Evolutionary conservation across 2,888 invertebrate genomes (phyloP).

Genomic region (Napeogenes sylphis): DNA sequence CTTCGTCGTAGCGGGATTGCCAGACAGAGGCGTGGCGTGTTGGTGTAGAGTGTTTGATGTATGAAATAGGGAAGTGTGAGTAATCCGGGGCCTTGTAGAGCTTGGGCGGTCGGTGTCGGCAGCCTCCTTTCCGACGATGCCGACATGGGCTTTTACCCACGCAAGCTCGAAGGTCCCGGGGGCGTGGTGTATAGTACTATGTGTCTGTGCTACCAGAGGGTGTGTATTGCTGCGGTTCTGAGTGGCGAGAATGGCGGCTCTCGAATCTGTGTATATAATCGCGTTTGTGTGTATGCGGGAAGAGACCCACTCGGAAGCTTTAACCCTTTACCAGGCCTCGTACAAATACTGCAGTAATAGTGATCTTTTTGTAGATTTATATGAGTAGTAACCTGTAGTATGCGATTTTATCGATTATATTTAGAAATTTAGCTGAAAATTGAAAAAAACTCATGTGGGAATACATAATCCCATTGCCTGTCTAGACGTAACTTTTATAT

Average conservation of each 20-base stretch:
- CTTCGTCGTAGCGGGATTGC: not conserved
- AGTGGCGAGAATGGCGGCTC: too few species aligned
- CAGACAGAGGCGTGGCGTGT: not conserved
- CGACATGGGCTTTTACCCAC: constrained; percentile 4
- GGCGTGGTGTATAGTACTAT: too few species aligned
- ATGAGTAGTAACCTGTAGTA: constrained; percentile 11
- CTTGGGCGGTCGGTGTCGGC: not conserved
- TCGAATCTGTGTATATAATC: too few species aligned
- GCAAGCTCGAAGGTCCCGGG: not conserved
- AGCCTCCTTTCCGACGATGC: not conserved
- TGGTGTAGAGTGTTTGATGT: too few species aligned
- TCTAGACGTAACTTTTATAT: constrained; percentile 7
- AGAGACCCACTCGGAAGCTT: too few species aligned
- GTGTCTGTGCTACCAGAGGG: too few species aligned
- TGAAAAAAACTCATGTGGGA: constrained; percentile 18
- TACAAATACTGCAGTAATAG: constrained; percentile 2
- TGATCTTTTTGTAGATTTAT: constrained; percentile 4
- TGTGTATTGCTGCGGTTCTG: too few species aligned
- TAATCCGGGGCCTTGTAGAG: too few species aligned
- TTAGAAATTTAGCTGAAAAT: constrained; percentile 13
- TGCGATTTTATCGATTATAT: constrained; percentile 13
- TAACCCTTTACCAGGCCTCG: constrained; percentile 8
- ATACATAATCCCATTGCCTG: constrained; percentile 19
- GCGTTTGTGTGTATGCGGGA: too few species aligned
- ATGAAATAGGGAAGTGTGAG: too few species aligned